These are phyloP conservation scores for Tromatobia lineatoria DNA, from an alignment of 2,888 invertebrate species.

Conservation along the genomic window DNA sequence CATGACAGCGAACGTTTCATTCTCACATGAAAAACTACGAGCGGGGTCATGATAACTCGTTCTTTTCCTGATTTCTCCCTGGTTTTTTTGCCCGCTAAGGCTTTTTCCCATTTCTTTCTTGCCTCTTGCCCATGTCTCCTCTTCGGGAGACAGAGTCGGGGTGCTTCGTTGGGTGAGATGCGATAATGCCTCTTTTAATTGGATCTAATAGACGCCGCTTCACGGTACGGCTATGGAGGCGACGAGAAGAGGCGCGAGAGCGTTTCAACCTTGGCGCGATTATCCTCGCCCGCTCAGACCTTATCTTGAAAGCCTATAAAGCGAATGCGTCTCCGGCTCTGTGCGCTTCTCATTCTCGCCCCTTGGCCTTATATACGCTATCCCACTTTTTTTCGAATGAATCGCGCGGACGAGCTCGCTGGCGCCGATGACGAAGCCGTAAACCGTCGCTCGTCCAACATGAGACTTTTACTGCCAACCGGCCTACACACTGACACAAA, in stretches of 20 bases:
- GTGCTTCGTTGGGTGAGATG: slow-evolving; percentile 42
- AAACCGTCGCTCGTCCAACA: slow-evolving; percentile 47
- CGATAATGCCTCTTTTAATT: slow-evolving; percentile 65
- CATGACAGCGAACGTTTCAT: slow-evolving; percentile 16
- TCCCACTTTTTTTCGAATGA: slow-evolving; percentile 44
- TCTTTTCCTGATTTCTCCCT: slow-evolving; percentile 15
- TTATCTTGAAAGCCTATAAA: slow-evolving; percentile 64
- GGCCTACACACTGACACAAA: slow-evolving; percentile 3
- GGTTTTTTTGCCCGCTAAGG: too few species aligned
- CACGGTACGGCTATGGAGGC: slow-evolving; percentile 35
- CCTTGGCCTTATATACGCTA: slow-evolving; percentile 11
- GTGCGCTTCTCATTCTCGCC: background rate
- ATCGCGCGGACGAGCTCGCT: slow-evolving; percentile 59
- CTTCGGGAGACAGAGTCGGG: slow-evolving; percentile 38
- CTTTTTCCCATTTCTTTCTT: background rate
- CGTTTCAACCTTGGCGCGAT: slow-evolving; percentile 63
- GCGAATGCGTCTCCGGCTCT: slow-evolving; percentile 35
- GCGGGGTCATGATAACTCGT: slow-evolving; percentile 44
- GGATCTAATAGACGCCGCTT: slow-evolving; percentile 65
- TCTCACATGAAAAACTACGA: slow-evolving; percentile 47
- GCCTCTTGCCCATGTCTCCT: background rate
- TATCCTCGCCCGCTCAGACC: slow-evolving; percentile 63
- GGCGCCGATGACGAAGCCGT: slow-evolving; percentile 64
- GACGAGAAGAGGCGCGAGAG: slow-evolving; percentile 27
- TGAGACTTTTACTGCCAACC: slow-evolving; percentile 53